Conservation (phyloP, 2,888 invertebrate genomes). For the Brachycybe producta region DNA sequence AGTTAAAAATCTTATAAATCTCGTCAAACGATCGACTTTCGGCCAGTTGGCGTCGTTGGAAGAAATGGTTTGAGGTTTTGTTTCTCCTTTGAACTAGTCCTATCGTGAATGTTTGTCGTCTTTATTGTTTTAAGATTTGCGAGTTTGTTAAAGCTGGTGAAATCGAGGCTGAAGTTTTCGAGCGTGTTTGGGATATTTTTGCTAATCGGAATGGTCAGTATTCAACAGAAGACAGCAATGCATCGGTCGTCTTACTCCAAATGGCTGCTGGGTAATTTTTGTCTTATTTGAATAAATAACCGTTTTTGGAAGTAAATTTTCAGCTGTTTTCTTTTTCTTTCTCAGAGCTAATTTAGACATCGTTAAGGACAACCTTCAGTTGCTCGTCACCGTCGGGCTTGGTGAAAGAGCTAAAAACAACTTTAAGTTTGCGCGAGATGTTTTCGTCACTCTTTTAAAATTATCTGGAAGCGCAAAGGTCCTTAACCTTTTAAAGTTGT, state of each 20-base stretch:
- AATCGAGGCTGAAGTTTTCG: conserved; percentile 33
- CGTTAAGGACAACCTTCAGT: conserved; percentile 49
- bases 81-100: not conserved
- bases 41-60: conserved; percentile 50
- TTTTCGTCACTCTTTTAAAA: conserved; percentile 45
- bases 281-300: not conserved
- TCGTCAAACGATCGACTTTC: conserved; percentile 43
- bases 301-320: conserved; percentile 9
- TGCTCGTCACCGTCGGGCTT: conserved; percentile 59
- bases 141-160: conserved; percentile 48
- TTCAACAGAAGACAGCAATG: conserved; percentile 55
- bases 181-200: conserved; percentile 75
- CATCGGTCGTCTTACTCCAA: conserved; percentile 59
- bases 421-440: conserved; percentile 44
- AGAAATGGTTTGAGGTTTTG: conserved; percentile 37
- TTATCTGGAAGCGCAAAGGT: conserved; percentile 24
- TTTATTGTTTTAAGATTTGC: conserved; percentile 32
- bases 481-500: no score
- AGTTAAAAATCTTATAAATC: conserved; percentile 44
- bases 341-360: conserved; percentile 36
- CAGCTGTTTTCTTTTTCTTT: conserved; percentile 25
- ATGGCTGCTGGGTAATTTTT: conserved; percentile 50
- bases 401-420: conserved; percentile 41
- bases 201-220: conserved; percentile 52
- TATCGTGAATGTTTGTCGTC: not conserved